Evolutionary conservation across 2,888 invertebrate genomes (phyloP).

Genomic region (Eledona agricola): DNA sequence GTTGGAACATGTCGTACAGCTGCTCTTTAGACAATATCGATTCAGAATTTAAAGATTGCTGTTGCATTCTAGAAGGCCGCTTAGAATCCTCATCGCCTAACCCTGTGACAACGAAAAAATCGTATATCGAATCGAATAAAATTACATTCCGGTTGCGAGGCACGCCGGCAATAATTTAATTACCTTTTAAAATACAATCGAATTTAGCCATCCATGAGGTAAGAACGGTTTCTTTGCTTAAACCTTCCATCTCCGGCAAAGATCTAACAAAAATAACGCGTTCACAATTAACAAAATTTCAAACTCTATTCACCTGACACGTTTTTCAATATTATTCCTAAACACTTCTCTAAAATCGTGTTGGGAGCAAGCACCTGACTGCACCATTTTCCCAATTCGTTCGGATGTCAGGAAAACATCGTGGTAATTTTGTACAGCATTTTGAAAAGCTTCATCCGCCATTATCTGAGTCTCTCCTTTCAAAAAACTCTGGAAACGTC

Average conservation of each 20-base stretch:
- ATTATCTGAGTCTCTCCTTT: slow-evolving; percentile 99
- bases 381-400: slow-evolving; percentile 94
- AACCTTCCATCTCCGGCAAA: slow-evolving; percentile 98
- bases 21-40: slow-evolving; percentile 98
- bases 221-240: slow-evolving; percentile 98
- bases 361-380: slow-evolving; percentile 97
- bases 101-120: slow-evolving; percentile 58
- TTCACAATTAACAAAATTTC: slow-evolving; percentile 18
- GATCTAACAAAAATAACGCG: slow-evolving; percentile 69
- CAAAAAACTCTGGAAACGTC: slow-evolving; percentile 78
- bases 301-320: slow-evolving; percentile 77
- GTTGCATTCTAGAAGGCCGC: slow-evolving; percentile 86
- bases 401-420: slow-evolving; percentile 98
- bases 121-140: too few species aligned
- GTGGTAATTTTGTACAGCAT: slow-evolving; percentile 95
- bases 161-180: slow-evolving; percentile 46
- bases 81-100: slow-evolving; percentile 88
- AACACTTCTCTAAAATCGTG: slow-evolving; percentile 99
- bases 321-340: slow-evolving; percentile 97
- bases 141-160: too few species aligned
- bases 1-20: slow-evolving; percentile 99
- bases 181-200: slow-evolving; percentile 96
- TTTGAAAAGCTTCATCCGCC: slow-evolving; percentile 98
- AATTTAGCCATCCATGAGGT: slow-evolving; percentile 99
- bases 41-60: slow-evolving; percentile 90